Base-by-base conservation (phyloP, 1,140 invertebrate species). In the Protaetia brevitarsis region DNA sequence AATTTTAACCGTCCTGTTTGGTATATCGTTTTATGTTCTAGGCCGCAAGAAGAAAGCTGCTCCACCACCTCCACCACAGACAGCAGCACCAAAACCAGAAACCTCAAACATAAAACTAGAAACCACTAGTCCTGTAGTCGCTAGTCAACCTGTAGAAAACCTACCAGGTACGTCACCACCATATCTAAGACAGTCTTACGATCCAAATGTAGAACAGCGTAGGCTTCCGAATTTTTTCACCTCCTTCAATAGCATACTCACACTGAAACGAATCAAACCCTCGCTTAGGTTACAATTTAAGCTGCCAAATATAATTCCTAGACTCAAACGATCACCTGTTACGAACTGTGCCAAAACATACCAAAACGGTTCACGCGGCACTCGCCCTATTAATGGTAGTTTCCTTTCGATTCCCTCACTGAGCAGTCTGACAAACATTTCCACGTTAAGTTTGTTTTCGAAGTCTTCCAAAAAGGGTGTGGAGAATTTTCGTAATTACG, bases 41-140 rank as follows among this genome's bases (percentile, higher is more conserved):
- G 76, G 74, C 67, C 76, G 76, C 4, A 78, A 76, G 72, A 79
- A 79, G 72, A 79, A 78, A 70, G 72, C 77, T 11, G 75, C 77
- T 10, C 72, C 76, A n/a, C 76, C 76, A 61, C 76, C 76, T 30
- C 74, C 77, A 34, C 29, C 27, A 36, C 70, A 73, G 26, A 57
- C 65, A 30, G 21, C 41, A 51, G 26, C 41, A 19, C 21, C 75
- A 65, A 70, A 72, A 65, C 66, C 72, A 16, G 66, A 70, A 36
- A 67, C 45, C 68, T 72, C 72, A 57, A 69, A 68, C 65, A 64
- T 69, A 66, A 72, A 69, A 37, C 36, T 72, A 63, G 68, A 70
- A 68, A 72, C 63, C 51, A 69, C 74, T 77, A 78, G 73, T 77
- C 77, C 73, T 63, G 73, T 78, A 77, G 76, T 78, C 72, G 77